phyloP scores from a whole-genome alignment of 2,113 vertebrate species.

The Litocranius walleri region DNA sequence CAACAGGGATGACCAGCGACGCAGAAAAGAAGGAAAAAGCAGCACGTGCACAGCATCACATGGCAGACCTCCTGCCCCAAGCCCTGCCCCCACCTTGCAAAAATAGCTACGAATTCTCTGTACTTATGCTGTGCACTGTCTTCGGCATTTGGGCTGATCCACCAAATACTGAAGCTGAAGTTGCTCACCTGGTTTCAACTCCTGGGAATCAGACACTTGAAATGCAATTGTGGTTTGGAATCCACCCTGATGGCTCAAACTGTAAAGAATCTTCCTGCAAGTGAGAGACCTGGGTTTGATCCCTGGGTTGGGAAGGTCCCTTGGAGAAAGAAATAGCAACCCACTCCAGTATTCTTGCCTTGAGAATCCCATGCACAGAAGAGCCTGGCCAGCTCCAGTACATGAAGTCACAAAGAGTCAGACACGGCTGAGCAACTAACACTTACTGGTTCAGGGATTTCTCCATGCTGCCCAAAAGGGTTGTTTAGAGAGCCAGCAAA shows the following conservation, averaged over 20 bases:
- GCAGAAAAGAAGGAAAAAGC: not conserved
- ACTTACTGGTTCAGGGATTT: not conserved
- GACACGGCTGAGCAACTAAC: not conserved
- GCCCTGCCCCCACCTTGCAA: not conserved
- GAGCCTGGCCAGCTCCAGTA: not conserved
- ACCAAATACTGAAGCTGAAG: not conserved
- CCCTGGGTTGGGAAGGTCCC: not conserved
- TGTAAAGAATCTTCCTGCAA: not conserved
- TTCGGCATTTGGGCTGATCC: not conserved
- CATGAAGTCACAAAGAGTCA: not conserved
- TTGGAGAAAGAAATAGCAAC: not conserved
- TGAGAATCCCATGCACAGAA: not conserved
- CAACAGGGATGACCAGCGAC: not conserved
- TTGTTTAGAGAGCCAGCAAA: not conserved
- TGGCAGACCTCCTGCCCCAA: not conserved
- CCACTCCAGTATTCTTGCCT: not conserved
- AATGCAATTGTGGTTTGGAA: not conserved
- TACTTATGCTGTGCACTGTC: not conserved
- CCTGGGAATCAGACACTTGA: not conserved
- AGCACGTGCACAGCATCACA: accelerated
- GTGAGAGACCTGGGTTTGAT: not conserved
- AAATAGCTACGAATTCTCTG: not conserved
- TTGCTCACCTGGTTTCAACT: not conserved
- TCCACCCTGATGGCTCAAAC: not conserved
- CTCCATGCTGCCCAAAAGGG: not conserved